Evolutionary conservation across 2,888 invertebrate genomes (phyloP), one percentile per base, ranked within the genome.

Genomic region (Selenia dentaria): DNA sequence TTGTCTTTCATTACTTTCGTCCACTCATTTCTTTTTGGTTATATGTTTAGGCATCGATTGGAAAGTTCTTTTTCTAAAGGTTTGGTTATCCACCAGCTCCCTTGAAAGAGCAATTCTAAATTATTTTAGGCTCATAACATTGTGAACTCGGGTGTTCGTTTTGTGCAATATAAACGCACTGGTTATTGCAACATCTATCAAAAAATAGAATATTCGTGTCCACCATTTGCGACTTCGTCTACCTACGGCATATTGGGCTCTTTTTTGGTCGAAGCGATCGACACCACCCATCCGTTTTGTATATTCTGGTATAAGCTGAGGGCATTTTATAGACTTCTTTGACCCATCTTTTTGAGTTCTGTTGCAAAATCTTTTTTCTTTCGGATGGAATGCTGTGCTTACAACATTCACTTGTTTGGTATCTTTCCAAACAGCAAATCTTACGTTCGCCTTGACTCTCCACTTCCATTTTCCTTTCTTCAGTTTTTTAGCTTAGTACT

Each of bases 191-290:
- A n/a, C 24, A n/a, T 24, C 24, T 3, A 24, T 3, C 1, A 24
- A 6, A n/a, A 24, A 24, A n/a, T 24, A 24, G 8, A 24, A 24
- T 24, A 24, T n/a, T 2, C 24, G 24, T 3, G 8, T 6, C 24
- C 24, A 24, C 66, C 62, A 64, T 59, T 60, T 61, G 34, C 52
- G 59, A 39, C 62, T 62, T 40, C 57, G 45, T 18, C 62, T 34
- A 25, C 61, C 61, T 6, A 62, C 51, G 4, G 61, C 41, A 54
- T 60, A 64, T 6, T 60, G 57, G 10, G 33, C 36, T 25, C 28
- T 47, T 20, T 41, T 32, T 14, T 47, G 47, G 12, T 42, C 41
- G 27, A 42, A 47, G 8, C 8, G 28, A 37, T 41, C 41, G n/a
- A 41, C 41, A 61, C n/a, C n/a, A n/a, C n/a, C n/a, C n/a, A n/a